Conservation (phyloP, 2,888 invertebrate genomes). For the Chrysolina americana region DNA sequence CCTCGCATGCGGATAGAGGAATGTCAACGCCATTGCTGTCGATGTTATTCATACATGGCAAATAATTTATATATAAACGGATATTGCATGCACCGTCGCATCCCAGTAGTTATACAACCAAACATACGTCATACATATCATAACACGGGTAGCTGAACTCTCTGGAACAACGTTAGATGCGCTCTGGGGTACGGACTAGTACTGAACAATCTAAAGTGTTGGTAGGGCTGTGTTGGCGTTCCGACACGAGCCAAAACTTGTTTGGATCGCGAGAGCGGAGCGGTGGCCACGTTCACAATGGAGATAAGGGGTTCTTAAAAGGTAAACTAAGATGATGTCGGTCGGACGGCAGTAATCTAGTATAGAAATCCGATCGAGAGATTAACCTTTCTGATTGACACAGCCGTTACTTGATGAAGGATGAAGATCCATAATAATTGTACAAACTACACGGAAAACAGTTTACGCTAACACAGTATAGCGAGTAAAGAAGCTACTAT, state of each 20-base stretch:
- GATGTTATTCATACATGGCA: too few species aligned
- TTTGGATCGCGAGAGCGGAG: slow-evolving; percentile 39
- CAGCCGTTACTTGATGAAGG: too few species aligned
- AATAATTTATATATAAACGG: too few species aligned
- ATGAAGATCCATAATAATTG: too few species aligned
- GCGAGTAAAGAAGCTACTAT: too few species aligned
- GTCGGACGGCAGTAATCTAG: background rate
- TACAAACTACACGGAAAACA: too few species aligned
- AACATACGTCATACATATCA: background rate
- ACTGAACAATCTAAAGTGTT: slow-evolving; percentile 20
- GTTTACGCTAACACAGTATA: too few species aligned
- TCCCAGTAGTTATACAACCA: too few species aligned
- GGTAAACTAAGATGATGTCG: slow-evolving; percentile 39
- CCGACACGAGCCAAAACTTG: slow-evolving; percentile 45
- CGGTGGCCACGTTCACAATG: slow-evolving; percentile 48
- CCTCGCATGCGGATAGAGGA: too few species aligned
- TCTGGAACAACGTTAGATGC: background rate
- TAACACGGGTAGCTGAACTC: background rate
- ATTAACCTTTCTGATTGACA: too few species aligned
- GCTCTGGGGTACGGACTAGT: background rate
- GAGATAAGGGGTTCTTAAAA: slow-evolving; percentile 45
- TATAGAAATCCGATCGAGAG: background rate
- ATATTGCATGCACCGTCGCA: too few species aligned
- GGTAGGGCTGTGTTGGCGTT: slow-evolving; percentile 38
- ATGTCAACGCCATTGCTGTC: too few species aligned